Evolutionary conservation across 2,888 invertebrate species (phyloP), one percentile per base, ranked within the genome.

Genomic region (Sialis fuliginosa): DNA sequence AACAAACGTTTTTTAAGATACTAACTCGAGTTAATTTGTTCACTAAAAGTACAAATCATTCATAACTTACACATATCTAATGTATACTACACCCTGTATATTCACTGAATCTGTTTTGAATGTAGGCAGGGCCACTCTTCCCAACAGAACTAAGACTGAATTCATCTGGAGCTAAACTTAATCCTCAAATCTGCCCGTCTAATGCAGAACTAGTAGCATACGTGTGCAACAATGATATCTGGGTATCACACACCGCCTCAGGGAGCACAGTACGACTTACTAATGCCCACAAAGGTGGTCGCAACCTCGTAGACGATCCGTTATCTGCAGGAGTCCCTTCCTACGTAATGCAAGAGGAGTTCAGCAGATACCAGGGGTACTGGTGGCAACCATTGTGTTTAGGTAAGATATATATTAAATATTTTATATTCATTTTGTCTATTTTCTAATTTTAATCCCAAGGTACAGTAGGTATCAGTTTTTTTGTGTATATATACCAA

Each of bases 281-380:
- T 12, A 78, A 74, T 58, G 78, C 79, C 1, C 79, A 79, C 55
- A 79, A 77, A 62, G 78, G 79, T 4, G 75, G 77, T 6, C 66
- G 73, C 52, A 74, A 72, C 50, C 66, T 89, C 56, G 74, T 79
- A 1, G 87, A 89, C 54, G 90, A 91, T 64, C 89, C 91, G 0
- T 65, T 82, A 0, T 87, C 84, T 57, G 91, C 95, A 0, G 97
- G 97, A 0, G 83, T 91, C n/a, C 95, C 98, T 0, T 92, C 93
- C 2, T 98, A 96, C 65, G 92, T 98, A 1, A 92, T 93, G 62
- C 97, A 97, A 65, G 98, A 98, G 63, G 98, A 98, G 67, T 96
- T 98, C 66, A 87, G 87, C 53, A 71, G 95, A 34, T 97, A 92
- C 63, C 89, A 88, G 48, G 97, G 96, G 0, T 95, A 90, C 64